phyloP scores from a whole-genome alignment of 2,797 vertebrate species.

The Vireo griseus region DNA sequence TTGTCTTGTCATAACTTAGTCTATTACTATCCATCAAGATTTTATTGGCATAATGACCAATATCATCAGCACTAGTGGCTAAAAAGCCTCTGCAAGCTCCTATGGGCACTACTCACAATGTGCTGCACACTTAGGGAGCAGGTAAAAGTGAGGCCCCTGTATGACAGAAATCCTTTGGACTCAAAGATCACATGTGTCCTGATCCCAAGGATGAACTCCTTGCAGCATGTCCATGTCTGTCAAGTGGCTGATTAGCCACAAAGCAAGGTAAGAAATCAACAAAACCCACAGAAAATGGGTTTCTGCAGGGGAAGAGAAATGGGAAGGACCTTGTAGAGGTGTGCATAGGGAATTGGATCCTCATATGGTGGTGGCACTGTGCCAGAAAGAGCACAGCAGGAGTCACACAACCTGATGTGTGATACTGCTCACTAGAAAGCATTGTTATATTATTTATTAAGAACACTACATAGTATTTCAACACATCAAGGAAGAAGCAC shows the following conservation, averaged over 20 bases:
- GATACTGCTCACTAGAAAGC: background rate
- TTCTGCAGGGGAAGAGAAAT: background rate
- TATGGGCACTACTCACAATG: background rate
- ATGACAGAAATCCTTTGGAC: background rate
- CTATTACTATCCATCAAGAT: background rate
- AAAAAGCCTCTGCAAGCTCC: background rate
- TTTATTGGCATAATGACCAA: background rate
- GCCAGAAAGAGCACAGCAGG: background rate
- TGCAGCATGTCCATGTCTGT: background rate
- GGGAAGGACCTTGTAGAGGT: background rate
- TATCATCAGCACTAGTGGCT: background rate
- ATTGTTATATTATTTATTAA: background rate
- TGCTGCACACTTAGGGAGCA: background rate
- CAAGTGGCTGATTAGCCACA: background rate
- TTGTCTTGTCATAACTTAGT: background rate
- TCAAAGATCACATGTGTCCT: background rate
- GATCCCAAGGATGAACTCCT: background rate
- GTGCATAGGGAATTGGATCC: background rate
- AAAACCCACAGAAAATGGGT: background rate
- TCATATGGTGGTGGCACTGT: background rate
- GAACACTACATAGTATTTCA: background rate
- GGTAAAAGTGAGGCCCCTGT: fast-evolving
- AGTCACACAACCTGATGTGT: fast-evolving
- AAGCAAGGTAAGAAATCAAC: background rate
- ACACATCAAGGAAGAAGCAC: background rate